A percentile compares a stretch with the other conserved stretches of the same genome.
Evolutionary conservation across 2,888 invertebrate genomes (phyloP).

Genomic region (Diarsia rubi): DNA sequence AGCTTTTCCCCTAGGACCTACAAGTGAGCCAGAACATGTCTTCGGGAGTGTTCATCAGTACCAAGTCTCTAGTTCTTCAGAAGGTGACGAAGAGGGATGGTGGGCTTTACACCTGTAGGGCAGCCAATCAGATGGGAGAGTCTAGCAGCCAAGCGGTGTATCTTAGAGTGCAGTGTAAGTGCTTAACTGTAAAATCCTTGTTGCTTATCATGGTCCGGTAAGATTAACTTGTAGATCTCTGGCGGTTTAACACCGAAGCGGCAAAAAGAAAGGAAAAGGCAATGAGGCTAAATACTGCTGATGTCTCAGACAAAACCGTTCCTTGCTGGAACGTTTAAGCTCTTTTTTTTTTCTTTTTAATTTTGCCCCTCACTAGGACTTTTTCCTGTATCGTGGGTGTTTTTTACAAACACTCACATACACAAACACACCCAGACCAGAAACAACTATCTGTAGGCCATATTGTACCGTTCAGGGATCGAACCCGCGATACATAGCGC

Average conservation of each 20-base stretch:
- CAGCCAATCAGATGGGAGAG: conserved; percentile 95
- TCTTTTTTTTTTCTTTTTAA: no score
- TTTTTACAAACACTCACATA: no score
- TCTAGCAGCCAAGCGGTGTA: conserved; percentile 94
- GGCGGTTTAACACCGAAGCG: background rate
- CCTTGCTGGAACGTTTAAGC: no score
- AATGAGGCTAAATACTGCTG: no score
- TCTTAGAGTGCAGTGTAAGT: conserved; percentile 96
- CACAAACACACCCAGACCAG: no score
- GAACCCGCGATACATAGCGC: no score
- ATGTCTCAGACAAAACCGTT: no score
- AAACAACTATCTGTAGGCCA: no score
- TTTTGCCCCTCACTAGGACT: no score
- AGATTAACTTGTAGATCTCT: background rate
- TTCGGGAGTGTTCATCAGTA: conserved; percentile 96
- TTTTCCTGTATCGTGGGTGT: no score
- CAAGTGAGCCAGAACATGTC: conserved; percentile 95
- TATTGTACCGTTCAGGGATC: no score
- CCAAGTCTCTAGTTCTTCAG: conserved; percentile 96
- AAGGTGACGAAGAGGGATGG: conserved; percentile 95
- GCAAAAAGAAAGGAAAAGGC: no score
- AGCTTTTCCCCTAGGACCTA: conserved; percentile 90
- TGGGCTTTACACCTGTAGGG: conserved; percentile 96
- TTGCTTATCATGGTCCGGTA: background rate
- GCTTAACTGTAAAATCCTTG: background rate